A percentile compares a stretch with the other conserved stretches of the same genome.
Conservation (phyloP, 92 coral and sea anemone genomes). For the Epizoanthus stellaris region DNA sequence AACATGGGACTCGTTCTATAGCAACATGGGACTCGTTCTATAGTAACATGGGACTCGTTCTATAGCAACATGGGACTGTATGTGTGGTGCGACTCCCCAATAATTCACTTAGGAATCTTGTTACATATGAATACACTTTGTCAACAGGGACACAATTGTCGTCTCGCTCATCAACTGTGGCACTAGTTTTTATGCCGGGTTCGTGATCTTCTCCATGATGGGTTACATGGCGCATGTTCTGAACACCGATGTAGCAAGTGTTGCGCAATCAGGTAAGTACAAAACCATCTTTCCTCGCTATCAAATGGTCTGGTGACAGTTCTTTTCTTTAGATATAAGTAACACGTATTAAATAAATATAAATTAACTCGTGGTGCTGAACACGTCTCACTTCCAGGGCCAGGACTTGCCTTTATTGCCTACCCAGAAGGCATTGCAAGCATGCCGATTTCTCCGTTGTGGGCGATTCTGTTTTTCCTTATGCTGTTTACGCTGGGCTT, state of each 20-base stretch:
- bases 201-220: conserved; percentile 91
- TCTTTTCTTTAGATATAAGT: too few species aligned
- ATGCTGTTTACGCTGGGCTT: conserved; percentile 12
- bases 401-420: not conserved
- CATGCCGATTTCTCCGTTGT: conserved; percentile 3
- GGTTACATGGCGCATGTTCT: conserved; percentile 81
- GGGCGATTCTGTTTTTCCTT: conserved; percentile 7
- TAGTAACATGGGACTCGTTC: too few species aligned
- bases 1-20: too few species aligned
- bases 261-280: conserved; percentile 76
- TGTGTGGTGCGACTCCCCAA: too few species aligned
- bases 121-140: not conserved
- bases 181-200: conserved; percentile 92
- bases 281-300: too few species aligned
- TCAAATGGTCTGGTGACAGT: too few species aligned
- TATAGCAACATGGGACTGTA: too few species aligned
- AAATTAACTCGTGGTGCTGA: not conserved
- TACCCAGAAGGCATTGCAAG: conserved; percentile 15
- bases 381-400: not conserved
- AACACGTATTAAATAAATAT: not conserved
- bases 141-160: conserved; percentile 79
- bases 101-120: too few species aligned
- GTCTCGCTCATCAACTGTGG: conserved; percentile 88
- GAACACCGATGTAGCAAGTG: conserved; percentile 63
- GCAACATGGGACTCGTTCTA: too few species aligned